These are phyloP conservation scores for Poecilia wingei DNA, from an alignment of 2,797 vertebrate species.

Conservation along the genomic window DNA sequence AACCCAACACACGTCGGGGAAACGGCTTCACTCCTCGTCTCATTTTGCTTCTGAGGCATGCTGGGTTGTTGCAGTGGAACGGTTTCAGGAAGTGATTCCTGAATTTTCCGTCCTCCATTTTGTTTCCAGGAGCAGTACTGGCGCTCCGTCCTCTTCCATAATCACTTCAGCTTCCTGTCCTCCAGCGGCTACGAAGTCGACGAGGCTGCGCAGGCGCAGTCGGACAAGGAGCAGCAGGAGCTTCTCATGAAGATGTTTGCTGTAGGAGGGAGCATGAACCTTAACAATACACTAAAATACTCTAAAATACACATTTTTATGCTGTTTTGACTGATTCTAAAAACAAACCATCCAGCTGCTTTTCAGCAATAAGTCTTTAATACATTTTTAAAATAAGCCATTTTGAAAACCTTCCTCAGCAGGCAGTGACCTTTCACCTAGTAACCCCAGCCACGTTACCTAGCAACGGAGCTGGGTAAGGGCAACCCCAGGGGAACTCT, in stretches of 20 bases:
- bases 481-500: too few relatives aligned
- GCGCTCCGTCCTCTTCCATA: slow-evolving; percentile 90
- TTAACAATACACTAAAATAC: too few relatives aligned
- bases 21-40: background rate
- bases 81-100: background rate
- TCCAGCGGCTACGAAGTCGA: slow-evolving; percentile 89
- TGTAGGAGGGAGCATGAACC: slow-evolving; percentile 60
- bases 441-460: too few relatives aligned
- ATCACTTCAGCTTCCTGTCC: slow-evolving; percentile 87
- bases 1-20: too few relatives aligned
- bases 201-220: slow-evolving; percentile 80
- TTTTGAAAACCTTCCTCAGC: too few relatives aligned
- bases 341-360: too few relatives aligned
- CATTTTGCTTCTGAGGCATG: background rate
- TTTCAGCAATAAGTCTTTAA: too few relatives aligned
- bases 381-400: too few relatives aligned
- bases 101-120: background rate
- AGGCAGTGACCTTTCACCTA: too few relatives aligned
- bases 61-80: background rate
- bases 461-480: too few relatives aligned
- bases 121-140: slow-evolving; percentile 91
- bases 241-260: slow-evolving; percentile 98
- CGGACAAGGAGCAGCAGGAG: slow-evolving; percentile 92
- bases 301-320: too few relatives aligned
- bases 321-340: too few relatives aligned